A percentile compares a stretch with the other conserved stretches of the same genome.
These are phyloP conservation scores for Antheraea pernyi DNA, from an alignment of 1,140 invertebrate species.

Conservation along the genomic window DNA sequence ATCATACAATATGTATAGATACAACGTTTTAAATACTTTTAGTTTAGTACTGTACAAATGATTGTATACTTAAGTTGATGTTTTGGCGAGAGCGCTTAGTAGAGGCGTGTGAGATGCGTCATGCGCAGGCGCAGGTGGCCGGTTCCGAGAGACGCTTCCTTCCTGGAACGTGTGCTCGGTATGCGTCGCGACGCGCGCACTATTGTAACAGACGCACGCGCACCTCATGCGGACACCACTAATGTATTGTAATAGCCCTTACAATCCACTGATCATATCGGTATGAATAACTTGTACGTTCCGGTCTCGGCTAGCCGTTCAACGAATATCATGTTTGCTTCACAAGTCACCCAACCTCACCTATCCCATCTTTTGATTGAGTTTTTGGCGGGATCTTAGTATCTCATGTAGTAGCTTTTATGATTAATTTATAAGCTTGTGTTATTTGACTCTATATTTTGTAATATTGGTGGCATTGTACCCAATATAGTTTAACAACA, in stretches of 20 bases:
- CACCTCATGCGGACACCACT: background rate
- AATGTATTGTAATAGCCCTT: background rate
- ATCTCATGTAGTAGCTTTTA: too few species aligned
- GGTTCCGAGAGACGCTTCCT: constrained; percentile 55
- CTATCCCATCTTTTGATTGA: too few species aligned
- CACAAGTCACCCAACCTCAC: background rate
- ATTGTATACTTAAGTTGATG: too few species aligned
- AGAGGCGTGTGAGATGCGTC: constrained; percentile 22
- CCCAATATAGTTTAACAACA: too few species aligned
- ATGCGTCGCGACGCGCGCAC: constrained; percentile 19
- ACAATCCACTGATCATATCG: background rate
- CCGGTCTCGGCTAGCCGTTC: background rate
- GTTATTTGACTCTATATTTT: too few species aligned
- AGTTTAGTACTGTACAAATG: too few species aligned
- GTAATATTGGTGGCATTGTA: too few species aligned
- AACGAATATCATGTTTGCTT: background rate
- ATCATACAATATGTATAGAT: too few species aligned
- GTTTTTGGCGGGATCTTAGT: too few species aligned
- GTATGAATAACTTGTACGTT: constrained; percentile 3
- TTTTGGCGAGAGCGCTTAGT: too few species aligned
- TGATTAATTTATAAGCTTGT: too few species aligned
- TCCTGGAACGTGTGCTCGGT: constrained; percentile 40
- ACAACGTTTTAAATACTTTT: too few species aligned
- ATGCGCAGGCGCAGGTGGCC: constrained; percentile 37
- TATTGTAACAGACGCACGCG: constrained; percentile 24